phyloP scores from a whole-genome alignment of 2,888 invertebrate species.

The Folsomia candida region DNA sequence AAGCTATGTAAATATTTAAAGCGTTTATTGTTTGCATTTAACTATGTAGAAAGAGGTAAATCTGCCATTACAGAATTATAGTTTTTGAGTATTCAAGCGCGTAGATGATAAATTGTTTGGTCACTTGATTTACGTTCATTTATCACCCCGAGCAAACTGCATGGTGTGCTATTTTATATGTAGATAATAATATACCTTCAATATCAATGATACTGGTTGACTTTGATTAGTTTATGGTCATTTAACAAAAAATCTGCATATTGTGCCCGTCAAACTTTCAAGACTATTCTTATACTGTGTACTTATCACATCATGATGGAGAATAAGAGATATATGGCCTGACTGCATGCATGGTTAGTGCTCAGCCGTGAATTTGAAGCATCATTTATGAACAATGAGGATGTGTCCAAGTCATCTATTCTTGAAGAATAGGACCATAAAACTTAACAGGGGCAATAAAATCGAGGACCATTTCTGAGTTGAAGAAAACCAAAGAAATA shows the following conservation, averaged over 20 bases:
- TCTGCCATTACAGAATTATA: too few relatives aligned
- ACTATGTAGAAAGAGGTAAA: too few relatives aligned
- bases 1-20: too few relatives aligned
- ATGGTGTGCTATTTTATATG: too few relatives aligned
- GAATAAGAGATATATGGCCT: constrained; percentile 12
- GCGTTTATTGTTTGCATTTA: too few relatives aligned
- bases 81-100: too few relatives aligned
- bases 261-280: constrained; percentile 24
- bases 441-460: constrained; percentile 46
- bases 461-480: constrained; percentile 37
- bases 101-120: too few relatives aligned
- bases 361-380: neutral
- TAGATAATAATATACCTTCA: neutral
- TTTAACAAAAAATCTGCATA: constrained; percentile 20
- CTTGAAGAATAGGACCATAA: constrained; percentile 41
- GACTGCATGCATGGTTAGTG: neutral
- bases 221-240: constrained; percentile 8
- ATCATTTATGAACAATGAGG: constrained; percentile 23
- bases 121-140: too few relatives aligned
- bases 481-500: constrained; percentile 47
- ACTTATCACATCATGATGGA: constrained; percentile 33
- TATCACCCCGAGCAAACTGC: too few relatives aligned
- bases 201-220: neutral
- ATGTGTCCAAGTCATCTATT: constrained; percentile 16
- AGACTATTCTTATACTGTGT: constrained; percentile 27